Conservation (phyloP, 1,140 invertebrate genomes). For the Colletes gigas region DNA sequence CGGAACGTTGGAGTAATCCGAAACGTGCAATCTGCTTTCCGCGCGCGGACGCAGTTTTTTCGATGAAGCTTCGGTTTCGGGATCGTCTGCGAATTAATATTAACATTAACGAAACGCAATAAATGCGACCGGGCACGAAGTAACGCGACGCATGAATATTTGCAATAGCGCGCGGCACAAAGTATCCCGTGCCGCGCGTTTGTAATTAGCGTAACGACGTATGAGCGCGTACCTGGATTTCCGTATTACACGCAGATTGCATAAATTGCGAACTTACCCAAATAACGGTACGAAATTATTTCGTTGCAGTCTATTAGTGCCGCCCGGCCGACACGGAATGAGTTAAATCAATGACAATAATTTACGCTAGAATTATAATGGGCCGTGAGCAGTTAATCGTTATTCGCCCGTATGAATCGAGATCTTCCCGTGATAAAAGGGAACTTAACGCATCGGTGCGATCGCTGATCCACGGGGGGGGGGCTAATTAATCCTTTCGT, state of each 20-base stretch:
- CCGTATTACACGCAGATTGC: slow-evolving; percentile 12
- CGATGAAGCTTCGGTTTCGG: neutral
- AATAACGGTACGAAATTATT: slow-evolving; percentile 17
- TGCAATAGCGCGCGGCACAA: neutral
- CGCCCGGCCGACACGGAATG: neutral
- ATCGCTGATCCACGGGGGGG: neutral
- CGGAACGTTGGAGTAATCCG: neutral
- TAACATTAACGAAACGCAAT: neutral
- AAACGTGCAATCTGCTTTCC: neutral
- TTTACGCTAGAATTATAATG: slow-evolving; percentile 20
- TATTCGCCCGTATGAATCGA: neutral
- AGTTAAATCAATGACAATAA: slow-evolving; percentile 19
- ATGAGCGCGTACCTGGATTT: neutral
- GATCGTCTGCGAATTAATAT: slow-evolving; percentile 11
- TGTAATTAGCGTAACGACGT: slow-evolving; percentile 25
- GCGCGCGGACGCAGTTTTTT: no score
- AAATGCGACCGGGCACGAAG: neutral
- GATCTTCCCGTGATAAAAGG: neutral
- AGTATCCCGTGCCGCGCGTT: neutral
- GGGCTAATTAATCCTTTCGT: neutral
- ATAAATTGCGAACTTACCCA: slow-evolving; percentile 9
- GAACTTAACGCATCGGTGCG: no score
- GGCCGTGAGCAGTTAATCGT: neutral
- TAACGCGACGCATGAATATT: neutral
- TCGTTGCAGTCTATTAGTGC: slow-evolving; percentile 25